Evolutionary conservation across 2,797 vertebrate genomes (phyloP), one percentile per base, ranked within the genome.

Genomic region (Hydrocynus forskahlii): DNA sequence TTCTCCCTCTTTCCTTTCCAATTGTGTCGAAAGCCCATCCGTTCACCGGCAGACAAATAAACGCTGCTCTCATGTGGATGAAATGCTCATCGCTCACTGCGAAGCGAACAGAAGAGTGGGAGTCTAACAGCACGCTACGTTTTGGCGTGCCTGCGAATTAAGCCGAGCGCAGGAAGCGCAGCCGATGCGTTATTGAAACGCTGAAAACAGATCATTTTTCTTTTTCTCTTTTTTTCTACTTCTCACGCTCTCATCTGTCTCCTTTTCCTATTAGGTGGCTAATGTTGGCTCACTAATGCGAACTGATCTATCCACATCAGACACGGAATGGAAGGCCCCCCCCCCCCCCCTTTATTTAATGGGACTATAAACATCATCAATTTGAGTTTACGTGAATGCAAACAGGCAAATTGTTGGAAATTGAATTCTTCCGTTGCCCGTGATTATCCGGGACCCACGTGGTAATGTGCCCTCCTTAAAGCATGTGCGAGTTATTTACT

Each of bases 241-340:
- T 79, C 80, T 77, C 83, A 50, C 17, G 25, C 69, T 35, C 75
- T 64, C 59, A 81, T 86, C 83, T 66, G 52, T 87, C 84, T 79
- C 82, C 79, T 78, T 83, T 84, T 81, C 74, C 78, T 78, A 75
- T 83, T 83, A 77, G 64, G 79, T 71, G 81, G 79, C 52, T 80
- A 85, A 86, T 86, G 75, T 83, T 83, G 68, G 81, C 81, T 64
- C 82, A 71, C 71, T 87, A 84, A 86, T 83, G 81, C n/a, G 69
- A 79, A 38, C 71, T 74, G 79, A 87, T 85, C 80, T 75, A 76
- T 87, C 83, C 76, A 71, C 83, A 87, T 81, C 84, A 83, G 54
- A 86, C 0, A 70, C 43, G 69, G 84, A 86, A 86, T 84, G 76
- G 67, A 81, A 87, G 76, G 62, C 78, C 81, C 79, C 78, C 52